phyloP scores from a whole-genome alignment of 2,888 invertebrate species.

The Polymixis flavicincta region DNA sequence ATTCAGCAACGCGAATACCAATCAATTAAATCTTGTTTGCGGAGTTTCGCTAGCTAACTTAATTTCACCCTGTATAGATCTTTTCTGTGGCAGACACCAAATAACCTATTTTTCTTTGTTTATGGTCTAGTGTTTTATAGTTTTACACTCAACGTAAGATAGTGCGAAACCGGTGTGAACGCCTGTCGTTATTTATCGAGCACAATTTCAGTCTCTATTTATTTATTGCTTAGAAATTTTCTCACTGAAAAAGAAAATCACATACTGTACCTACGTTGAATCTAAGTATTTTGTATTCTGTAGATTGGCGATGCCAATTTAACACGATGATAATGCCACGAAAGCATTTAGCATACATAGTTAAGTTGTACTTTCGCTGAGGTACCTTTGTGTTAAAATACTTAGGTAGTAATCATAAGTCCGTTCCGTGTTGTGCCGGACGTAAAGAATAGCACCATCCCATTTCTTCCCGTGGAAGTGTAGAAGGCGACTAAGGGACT shows the following conservation, averaged over 20 bases:
- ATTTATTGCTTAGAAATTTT: slow-evolving; percentile 38
- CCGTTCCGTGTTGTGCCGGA: too few relatives aligned
- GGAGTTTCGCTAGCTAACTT: too few relatives aligned
- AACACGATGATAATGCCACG: too few relatives aligned
- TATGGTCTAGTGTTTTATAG: not conserved
- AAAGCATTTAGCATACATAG: too few relatives aligned
- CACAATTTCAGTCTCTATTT: not conserved
- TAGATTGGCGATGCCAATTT: not conserved
- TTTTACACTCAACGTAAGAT: not conserved
- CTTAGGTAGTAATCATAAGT: too few relatives aligned
- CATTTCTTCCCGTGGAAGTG: too few relatives aligned
- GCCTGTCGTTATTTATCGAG: slow-evolving; percentile 27
- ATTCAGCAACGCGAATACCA: too few relatives aligned
- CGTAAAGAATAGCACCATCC: too few relatives aligned
- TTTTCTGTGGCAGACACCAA: not conserved
- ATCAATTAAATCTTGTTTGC: too few relatives aligned
- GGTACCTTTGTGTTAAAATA: too few relatives aligned
- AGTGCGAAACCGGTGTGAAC: not conserved
- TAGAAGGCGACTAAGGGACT: too few relatives aligned
- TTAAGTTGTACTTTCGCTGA: not conserved
- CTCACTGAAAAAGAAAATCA: not conserved
- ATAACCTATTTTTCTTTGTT: not conserved
- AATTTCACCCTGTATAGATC: too few relatives aligned
- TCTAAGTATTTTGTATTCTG: not conserved
- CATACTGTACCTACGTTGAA: not conserved